Evolutionary conservation across 1,140 invertebrate species (phyloP), one percentile per base, ranked within the genome.

Genomic region (Drosophila persimilis): DNA sequence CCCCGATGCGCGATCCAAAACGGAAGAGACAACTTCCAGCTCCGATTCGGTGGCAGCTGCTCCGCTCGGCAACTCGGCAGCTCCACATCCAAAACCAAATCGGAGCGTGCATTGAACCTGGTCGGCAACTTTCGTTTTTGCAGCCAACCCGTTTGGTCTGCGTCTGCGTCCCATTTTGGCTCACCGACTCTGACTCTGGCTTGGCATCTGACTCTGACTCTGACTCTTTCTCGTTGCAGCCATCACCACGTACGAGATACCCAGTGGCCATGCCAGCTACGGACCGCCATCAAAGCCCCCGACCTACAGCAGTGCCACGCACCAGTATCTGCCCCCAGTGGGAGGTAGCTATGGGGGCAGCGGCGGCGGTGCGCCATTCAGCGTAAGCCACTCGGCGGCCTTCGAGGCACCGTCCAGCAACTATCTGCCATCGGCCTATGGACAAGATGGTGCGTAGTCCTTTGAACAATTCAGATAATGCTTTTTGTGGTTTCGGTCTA

Each of bases 171-270:
- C 83, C 74, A 77, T 67, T 81, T 81, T 51, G 61, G 65, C 74
- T 69, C 17, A 75, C 35, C 29, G 53, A 45, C 35, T 60, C 44
- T 41, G 15, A 44, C 43, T 50, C 44, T 20, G 20, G 20, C 20
- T 20, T 20, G 20, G 20, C 20, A 20, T 20, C 20, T 54, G 20
- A 58, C 26, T 48, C 52, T 58, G 55, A 53, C 63, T 51, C 17
- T 50, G 24, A 44, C 41, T 59, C 48, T 55, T 31, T 47, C 50
- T 74, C 60, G 43, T 90, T 80, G 53, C 73, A 91, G 90, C 81
- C 29, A 90, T 91, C 61, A 90, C 90, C 50, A 88, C 88, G 15
- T 91, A 91, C 64, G 90, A 91, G 64, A 90, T 91, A 58, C 90
- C 90, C 35, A 75, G 57, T 45, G 90, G 88, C 41, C 90, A 91